Evolutionary conservation across 1,140 invertebrate genomes (phyloP), one percentile per base, ranked within the genome.

Genomic region (Bombus balteatus): DNA sequence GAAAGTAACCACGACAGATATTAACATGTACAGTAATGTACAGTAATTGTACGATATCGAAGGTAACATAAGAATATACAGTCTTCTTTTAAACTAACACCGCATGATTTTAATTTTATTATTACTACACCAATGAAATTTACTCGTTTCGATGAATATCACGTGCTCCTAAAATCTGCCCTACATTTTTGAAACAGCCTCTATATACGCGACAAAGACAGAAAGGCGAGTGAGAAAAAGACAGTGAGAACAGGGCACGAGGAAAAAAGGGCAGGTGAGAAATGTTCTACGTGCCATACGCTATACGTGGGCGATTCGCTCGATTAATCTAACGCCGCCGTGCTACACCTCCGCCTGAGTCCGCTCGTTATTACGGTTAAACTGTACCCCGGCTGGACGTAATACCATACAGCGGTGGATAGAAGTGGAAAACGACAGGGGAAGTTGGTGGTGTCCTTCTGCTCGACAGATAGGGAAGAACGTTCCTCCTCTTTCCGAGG

Each of bases 221-320:
- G 34, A 47, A 71, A n/a, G 65, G 22, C 15, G 68, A 18, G 41
- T 15, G 18, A 43, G 62, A 47, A 57, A 59, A 43, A 70, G 28
- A 37, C 22, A 43, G 12, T 13, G 65, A 32, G 15, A 66, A n/a
- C 9, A 66, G 13, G 2, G 65, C 18, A 66, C 47, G 32, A 28
- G 32, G n/a, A 8, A 41, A 57, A 68, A 77, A 15, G 62, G 74
- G 74, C 57, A 87, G 75, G 85, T 74, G 79, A 85, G 68, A 85
- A 83, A 80, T 62, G 34, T 47, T 80, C 39, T 68, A 87, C 85
- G 75, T 85, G 88, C 79, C 86, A 80, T 85, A 88, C 75, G 66
- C 53, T 65, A 75, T 85, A 88, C 75, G 86, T 73, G 83, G 85
- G n/a, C 86, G 79, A 83, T 75, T 43, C 71, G 66, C 74, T 89